Percentiles rank a stretch among this genome's conserved stretches.
Conservation (phyloP, 2,797 vertebrate species). For the Columba guinea region DNA sequence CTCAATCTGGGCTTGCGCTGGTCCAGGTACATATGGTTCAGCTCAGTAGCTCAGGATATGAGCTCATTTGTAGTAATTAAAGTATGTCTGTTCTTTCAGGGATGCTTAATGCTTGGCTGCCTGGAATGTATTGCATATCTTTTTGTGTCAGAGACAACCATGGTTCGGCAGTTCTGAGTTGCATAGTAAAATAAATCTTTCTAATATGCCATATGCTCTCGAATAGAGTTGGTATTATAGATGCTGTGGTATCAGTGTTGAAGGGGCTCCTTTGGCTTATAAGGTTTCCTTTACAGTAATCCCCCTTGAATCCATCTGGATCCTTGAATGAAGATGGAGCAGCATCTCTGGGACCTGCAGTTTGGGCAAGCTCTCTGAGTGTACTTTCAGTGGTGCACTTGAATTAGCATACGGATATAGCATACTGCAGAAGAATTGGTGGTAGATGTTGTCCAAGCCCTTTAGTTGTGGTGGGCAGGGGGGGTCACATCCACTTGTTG, state of each 20-base stretch:
- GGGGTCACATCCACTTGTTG: not conserved
- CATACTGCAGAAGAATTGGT: not conserved
- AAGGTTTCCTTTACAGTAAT: not conserved
- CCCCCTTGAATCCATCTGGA: not conserved
- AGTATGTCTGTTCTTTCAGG: not conserved
- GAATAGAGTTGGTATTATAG: not conserved
- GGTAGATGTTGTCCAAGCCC: not conserved
- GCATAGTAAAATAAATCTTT: not conserved
- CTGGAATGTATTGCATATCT: not conserved
- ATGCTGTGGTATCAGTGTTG: not conserved
- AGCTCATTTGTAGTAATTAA: constrained; percentile 31
- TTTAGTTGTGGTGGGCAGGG: not conserved
- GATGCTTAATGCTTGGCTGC: not conserved
- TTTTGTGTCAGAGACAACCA: not conserved
- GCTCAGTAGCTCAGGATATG: not conserved
- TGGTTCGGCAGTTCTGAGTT: not conserved
- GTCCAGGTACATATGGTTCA: not conserved
- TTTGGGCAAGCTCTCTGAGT: not conserved
- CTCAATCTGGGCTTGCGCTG: not conserved
- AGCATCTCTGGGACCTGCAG: not conserved
- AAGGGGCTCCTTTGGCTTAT: not conserved
- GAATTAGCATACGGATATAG: not conserved
- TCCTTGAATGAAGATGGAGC: not conserved
- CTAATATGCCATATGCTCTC: not conserved
- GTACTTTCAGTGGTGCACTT: not conserved